A percentile compares a stretch with the other conserved stretches of the same genome.
phyloP scores from a whole-genome alignment of 2,888 invertebrate species.

The Patella caerulea region DNA sequence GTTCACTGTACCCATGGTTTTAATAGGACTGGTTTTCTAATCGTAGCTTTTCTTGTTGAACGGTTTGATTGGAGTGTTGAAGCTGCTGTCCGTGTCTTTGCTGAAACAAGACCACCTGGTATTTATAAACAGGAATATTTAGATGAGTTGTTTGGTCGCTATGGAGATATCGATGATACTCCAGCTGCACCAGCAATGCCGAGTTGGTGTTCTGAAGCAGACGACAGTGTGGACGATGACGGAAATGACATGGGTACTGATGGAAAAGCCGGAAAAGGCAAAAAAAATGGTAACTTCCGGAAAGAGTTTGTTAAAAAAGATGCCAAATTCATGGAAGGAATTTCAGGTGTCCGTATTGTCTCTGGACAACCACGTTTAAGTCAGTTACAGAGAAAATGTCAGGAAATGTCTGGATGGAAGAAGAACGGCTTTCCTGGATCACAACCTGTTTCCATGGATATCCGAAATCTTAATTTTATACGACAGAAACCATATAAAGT shows the following conservation, averaged over 20 bases:
- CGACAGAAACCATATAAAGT: slow-evolving; percentile 90
- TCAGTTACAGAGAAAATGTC: slow-evolving; percentile 82
- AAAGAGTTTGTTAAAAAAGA: slow-evolving; percentile 41
- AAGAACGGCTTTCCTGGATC: slow-evolving; percentile 90
- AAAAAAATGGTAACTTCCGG: slow-evolving; percentile 2
- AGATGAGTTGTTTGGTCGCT: slow-evolving; percentile 85
- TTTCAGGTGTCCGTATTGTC: slow-evolving; percentile 82
- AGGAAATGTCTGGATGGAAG: slow-evolving; percentile 86
- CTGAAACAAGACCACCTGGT: slow-evolving; percentile 88
- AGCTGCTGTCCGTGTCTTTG: slow-evolving; percentile 68
- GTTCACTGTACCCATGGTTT: slow-evolving; percentile 99
- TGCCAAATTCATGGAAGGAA: slow-evolving; percentile 86
- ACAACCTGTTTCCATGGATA: slow-evolving; percentile 97
- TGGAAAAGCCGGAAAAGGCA: slow-evolving; percentile 9
- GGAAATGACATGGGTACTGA: slow-evolving; percentile 48
- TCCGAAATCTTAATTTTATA: slow-evolving; percentile 82
- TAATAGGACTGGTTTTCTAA: slow-evolving; percentile 96
- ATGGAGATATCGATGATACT: slow-evolving; percentile 80
- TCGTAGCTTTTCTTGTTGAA: slow-evolving; percentile 91
- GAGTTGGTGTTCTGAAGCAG: slow-evolving; percentile 82
- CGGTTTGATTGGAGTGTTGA: slow-evolving; percentile 79
- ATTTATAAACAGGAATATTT: slow-evolving; percentile 98
- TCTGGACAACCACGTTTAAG: slow-evolving; percentile 77
- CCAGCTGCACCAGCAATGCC: slow-evolving; percentile 87
- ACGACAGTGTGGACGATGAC: slow-evolving; percentile 71